Evolutionary conservation across 2,888 invertebrate species (phyloP), one percentile per base, ranked within the genome.

Genomic region (Cryptus armator): DNA sequence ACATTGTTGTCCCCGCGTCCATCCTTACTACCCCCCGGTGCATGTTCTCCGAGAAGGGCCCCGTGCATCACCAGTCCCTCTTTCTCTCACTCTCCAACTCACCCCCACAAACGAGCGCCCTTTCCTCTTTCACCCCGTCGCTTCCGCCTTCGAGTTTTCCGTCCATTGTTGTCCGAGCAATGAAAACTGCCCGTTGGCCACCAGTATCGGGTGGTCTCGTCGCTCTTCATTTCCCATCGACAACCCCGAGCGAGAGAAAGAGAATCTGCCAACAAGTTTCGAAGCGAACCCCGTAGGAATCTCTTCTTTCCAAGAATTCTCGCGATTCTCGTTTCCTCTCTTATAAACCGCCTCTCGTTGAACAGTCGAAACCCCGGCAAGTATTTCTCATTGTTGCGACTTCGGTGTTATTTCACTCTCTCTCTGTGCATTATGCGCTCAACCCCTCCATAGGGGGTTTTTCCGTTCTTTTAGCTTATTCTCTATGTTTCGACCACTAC

Each of bases 1-100:
- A 89, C 89, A 92, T 92, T 92, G 91, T 92, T 91, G 89, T 88
- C 86, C 90, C 75, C 77, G 77, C 59, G 77, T 81, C 81, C 81
- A 76, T 67, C 66, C 67, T 76, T 79, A 83, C 81, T 79, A 81
- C 75, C 81, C 78, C 80, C 81, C 10, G 67, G 76, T 85, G 79
- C 72, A 77, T 78, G 72, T 59, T 48, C 74, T 80, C 71, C 48
- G 37, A 64, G 53, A 81, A 84, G 82, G 37, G 37, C 37, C 37
- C 67, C 46, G 59, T 44, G 68, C 59, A 48, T 59, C 66, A 74
- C 48, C 68, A 43, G 44, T 64, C 67, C 66, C 67, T 32, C 43
- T 51, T 64, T 66, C 74, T 67, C 76, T 76, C 53, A 24, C 56
- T 62, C 46, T 74, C 48, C 59, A 37, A 43, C 59, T 70, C 51